Evolutionary conservation across 2,888 invertebrate genomes (phyloP).

Genomic region (Sarcophaga rosellei): DNA sequence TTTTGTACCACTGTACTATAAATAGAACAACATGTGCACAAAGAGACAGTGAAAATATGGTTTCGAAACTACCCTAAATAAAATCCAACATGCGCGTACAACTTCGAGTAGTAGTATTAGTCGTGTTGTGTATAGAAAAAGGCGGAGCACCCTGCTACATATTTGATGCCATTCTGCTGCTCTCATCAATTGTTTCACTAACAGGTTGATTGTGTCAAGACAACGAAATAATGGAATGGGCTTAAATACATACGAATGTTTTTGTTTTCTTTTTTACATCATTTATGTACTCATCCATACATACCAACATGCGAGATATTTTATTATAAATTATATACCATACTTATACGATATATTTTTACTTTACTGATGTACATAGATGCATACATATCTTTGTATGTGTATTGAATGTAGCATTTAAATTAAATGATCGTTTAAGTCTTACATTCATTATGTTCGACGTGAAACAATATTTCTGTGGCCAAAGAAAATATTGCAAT

Average conservation of each 20-base stretch:
- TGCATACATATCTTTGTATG: not conserved
- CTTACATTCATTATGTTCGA: slow-evolving; percentile 13
- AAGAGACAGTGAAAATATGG: slow-evolving; percentile 68
- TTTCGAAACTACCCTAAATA: slow-evolving; percentile 66
- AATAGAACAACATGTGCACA: slow-evolving; percentile 68
- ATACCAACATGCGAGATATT: no score
- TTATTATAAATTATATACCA: no score
- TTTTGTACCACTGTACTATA: slow-evolving; percentile 51
- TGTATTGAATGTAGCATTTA: slow-evolving; percentile 6
- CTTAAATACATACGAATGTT: slow-evolving; percentile 8
- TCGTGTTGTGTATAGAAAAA: slow-evolving; percentile 55
- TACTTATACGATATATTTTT: no score
- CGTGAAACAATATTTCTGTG: not conserved
- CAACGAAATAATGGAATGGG: slow-evolving; percentile 62
- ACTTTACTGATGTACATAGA: not conserved
- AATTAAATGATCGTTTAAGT: slow-evolving; percentile 38
- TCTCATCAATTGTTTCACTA: slow-evolving; percentile 68
- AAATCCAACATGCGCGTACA: slow-evolving; percentile 67
- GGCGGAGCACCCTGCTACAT: slow-evolving; percentile 68
- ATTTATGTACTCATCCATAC: no score
- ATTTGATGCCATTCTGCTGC: slow-evolving; percentile 51
- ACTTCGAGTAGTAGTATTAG: slow-evolving; percentile 18
- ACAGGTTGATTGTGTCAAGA: slow-evolving; percentile 69
- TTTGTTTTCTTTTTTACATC: no score
- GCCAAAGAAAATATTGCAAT: not conserved